phyloP scores from a whole-genome alignment of 2,888 invertebrate genomes.

The Campopleginae sp. region DNA sequence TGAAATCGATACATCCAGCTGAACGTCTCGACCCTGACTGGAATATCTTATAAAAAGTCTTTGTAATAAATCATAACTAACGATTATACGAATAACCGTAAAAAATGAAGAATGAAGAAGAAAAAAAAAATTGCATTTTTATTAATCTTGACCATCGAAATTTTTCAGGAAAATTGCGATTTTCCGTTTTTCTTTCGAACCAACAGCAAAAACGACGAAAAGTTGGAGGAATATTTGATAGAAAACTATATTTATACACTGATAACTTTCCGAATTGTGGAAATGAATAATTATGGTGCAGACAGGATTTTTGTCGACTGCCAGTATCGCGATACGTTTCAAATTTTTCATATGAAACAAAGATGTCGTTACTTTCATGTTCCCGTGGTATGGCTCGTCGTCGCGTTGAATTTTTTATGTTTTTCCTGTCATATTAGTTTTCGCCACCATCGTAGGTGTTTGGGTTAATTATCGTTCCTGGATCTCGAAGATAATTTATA shows the following conservation, averaged over 20 bases:
- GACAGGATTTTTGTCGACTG: constrained; percentile 2
- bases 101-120: not conserved
- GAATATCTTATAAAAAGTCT: constrained; percentile 24
- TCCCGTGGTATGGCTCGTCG: constrained; percentile 10
- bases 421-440: constrained; percentile 36
- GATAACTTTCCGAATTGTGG: not conserved
- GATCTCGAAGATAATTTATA: constrained; percentile 19
- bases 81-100: constrained; percentile 29
- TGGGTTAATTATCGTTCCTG: constrained; percentile 22
- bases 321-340: not conserved
- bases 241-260: not conserved
- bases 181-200: not conserved
- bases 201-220: not conserved
- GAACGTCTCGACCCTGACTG: constrained; percentile 15
- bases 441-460: constrained; percentile 40
- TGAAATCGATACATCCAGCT: constrained; percentile 90
- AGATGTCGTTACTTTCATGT: constrained; percentile 22
- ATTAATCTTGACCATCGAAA: not conserved
- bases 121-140: constrained; percentile 16
- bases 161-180: not conserved
- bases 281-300: not conserved
- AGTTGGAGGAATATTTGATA: not conserved
- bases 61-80: constrained; percentile 48
- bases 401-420: constrained; percentile 27
- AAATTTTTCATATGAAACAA: not conserved